Conservation (phyloP, 2,113 vertebrate species). For the Hyla sarda region DNA sequence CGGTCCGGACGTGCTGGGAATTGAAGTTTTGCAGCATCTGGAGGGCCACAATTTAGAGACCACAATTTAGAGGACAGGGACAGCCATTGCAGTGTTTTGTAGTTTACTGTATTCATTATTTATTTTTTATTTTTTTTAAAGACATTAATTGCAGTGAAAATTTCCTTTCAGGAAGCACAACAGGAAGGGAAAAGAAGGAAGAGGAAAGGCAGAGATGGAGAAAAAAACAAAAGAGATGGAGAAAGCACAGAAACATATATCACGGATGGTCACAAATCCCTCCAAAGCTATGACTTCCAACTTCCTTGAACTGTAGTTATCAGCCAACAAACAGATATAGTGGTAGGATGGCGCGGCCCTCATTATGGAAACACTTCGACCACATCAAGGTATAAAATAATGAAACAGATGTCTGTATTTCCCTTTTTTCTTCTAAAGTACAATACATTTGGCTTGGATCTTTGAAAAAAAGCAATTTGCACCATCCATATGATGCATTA, state of each 20-base stretch:
- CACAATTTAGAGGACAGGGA: not conserved
- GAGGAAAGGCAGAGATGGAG: not conserved
- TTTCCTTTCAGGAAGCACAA: conserved; percentile 11
- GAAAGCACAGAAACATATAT: conserved; percentile 10
- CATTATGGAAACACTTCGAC: not conserved
- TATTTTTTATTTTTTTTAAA: no score
- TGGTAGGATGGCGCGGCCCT: not conserved
- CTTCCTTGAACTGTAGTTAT: not conserved
- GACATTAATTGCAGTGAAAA: not conserved
- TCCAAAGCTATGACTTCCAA: not conserved
- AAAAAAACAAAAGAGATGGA: not conserved
- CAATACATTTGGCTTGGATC: conserved; percentile 8
- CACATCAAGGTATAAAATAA: not conserved
- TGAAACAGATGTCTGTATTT: conserved; percentile 4
- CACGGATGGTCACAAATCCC: not conserved
- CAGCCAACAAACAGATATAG: not conserved
- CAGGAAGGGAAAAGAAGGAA: not conserved
- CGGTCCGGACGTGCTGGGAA: no score
- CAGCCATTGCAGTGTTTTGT: not conserved
- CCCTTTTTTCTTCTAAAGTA: conserved; percentile 19
- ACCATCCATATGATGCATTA: conserved; percentile 39
- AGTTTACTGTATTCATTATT: not conserved
- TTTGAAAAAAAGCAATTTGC: conserved; percentile 57
- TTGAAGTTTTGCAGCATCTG: no score
- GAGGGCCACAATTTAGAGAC: no score